Percentiles rank a stretch among this genome's conserved stretches.
phyloP scores from a whole-genome alignment of 2,888 invertebrate genomes.

The Schizaphis graminum region DNA sequence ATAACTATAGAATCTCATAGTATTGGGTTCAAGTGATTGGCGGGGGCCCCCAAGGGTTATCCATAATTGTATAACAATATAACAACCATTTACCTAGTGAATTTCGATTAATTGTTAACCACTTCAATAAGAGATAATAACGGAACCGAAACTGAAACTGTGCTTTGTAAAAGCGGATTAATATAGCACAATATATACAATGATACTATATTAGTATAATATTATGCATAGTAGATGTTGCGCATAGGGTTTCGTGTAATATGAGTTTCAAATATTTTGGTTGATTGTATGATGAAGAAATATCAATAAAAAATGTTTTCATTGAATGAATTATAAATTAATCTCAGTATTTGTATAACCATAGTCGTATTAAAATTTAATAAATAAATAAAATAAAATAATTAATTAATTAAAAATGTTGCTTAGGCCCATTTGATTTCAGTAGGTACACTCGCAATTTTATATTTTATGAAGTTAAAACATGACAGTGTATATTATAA shows the following conservation, averaged over 20 bases:
- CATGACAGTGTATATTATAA: not conserved
- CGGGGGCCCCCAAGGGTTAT: not conserved
- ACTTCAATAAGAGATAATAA: not conserved
- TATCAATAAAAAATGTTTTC: not conserved
- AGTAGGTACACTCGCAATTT: not conserved
- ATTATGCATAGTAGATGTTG: not conserved
- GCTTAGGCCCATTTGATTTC: not conserved
- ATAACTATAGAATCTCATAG: not conserved
- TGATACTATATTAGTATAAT: not conserved
- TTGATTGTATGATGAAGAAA: not conserved
- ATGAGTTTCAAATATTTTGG: not conserved
- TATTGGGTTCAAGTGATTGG: not conserved
- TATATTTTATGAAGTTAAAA: not conserved
- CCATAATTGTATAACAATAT: not conserved
- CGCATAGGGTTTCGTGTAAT: not conserved
- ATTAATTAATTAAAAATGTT: too few species aligned
- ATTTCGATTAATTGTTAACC: conserved; percentile 6
- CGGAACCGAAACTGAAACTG: not conserved
- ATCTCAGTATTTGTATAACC: not conserved
- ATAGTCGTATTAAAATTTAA: too few species aligned
- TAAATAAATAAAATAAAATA: not conserved
- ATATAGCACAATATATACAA: not conserved
- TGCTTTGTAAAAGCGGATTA: not conserved
- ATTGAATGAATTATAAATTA: not conserved
- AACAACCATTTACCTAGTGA: not conserved